Evolutionary conservation across 2,888 invertebrate species (phyloP).

Genomic region (Lepetodrilus schrolli): DNA sequence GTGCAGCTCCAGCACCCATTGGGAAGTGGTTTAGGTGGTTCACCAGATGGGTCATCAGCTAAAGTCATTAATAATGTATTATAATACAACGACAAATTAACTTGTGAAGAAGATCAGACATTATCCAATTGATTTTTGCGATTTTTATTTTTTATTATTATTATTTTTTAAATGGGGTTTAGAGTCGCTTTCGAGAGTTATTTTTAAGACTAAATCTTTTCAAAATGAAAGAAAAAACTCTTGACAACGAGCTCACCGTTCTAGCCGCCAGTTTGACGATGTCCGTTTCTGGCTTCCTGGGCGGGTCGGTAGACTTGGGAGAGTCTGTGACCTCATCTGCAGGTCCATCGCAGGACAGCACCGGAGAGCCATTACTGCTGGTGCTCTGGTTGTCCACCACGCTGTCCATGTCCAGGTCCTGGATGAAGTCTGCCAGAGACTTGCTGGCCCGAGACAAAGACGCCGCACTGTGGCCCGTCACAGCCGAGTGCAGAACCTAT

Average conservation of each 20-base stretch:
- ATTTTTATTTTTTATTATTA: background rate
- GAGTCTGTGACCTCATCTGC: conserved; percentile 32
- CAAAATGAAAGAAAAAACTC: background rate
- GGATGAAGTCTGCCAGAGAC: conserved; percentile 61
- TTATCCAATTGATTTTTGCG: background rate
- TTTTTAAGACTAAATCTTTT: background rate
- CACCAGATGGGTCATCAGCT: conserved; percentile 90
- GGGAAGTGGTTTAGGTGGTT: conserved; percentile 96
- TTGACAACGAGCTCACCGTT: too few species aligned
- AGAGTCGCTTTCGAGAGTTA: background rate
- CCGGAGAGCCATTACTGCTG: background rate
- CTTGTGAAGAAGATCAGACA: background rate
- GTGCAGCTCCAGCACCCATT: conserved; percentile 87
- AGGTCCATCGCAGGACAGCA: background rate
- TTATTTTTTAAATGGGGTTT: too few species aligned
- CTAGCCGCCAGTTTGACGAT: conserved; percentile 78
- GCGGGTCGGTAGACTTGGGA: conserved; percentile 32
- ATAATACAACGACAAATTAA: background rate
- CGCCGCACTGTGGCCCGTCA: conserved; percentile 70
- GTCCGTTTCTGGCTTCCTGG: conserved; percentile 52
- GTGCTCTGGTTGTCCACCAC: conserved; percentile 42
- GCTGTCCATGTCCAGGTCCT: conserved; percentile 57
- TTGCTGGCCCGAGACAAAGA: conserved; percentile 62
- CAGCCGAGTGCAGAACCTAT: conserved; percentile 75
- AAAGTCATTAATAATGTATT: conserved; percentile 39